Base-by-base conservation (phyloP, 2,888 invertebrate species). In the Agapostemon virescens region DNA sequence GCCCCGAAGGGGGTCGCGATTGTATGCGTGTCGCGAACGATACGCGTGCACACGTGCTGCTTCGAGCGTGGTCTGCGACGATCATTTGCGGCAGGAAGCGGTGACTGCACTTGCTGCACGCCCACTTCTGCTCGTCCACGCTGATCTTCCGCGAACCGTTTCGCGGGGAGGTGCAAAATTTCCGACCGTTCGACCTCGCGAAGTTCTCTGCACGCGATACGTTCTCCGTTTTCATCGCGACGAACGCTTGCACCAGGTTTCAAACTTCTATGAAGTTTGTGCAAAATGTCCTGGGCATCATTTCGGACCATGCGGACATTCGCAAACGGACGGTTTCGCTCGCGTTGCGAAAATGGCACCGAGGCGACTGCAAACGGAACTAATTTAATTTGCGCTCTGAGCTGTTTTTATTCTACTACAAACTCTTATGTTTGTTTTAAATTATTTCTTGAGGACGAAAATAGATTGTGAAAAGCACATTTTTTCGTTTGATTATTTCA, bases 61-160 rank as follows among this genome's bases (percentile, higher is more conserved):
- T 63, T n/a, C 70, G 69, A 71, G 68, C 75, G 61, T 70, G 76
- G 73, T 69, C 70, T 77, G 84, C 81, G 85, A 55, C 52, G 55
- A 55, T 26, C 55, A 55, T 55, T 55, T 55, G 78, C 73, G 82
- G 71, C 86, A 84, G 86, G 86, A 86, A 86, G 83, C 77, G 84
- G 77, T 74, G 83, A 78, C 82, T 84, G 76, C 81, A 81, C 71
- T 77, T 70, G 76, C 72, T 30, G 63, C 72, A 84, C 86, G 84
- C 84, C 80, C 78, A 84, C 82, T 42, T n/a, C n/a, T 64, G 70
- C 81, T 42, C 64, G 70, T 58, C 30, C 40, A 15, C 20, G 61
- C 11, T 40, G 58, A 69, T 73, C 66, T 69, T 70, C 26, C 68
- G 68, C 33, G 58, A 36, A 33, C 40, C 26, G 67, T 67, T 74